Conservation (phyloP, 2,113 vertebrate species). For the Clarias gariepinus region DNA sequence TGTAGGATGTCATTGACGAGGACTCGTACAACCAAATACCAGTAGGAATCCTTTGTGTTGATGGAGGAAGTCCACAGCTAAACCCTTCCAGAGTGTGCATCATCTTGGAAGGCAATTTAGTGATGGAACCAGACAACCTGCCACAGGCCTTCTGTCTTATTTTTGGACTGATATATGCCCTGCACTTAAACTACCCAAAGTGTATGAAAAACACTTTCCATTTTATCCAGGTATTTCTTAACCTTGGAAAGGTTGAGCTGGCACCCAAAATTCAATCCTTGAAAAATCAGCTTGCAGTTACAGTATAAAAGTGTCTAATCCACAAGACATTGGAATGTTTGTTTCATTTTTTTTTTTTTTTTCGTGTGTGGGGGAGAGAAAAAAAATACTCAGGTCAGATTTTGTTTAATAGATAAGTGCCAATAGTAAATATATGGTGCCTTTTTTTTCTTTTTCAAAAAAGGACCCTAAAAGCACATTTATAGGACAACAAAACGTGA, state of each 20-base stretch:
- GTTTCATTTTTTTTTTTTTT: no score
- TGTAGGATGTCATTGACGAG: constrained; percentile 30
- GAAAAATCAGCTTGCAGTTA: no score
- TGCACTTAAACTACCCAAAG: constrained; percentile 26
- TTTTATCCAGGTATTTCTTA: constrained; percentile 30
- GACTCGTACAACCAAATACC: constrained; percentile 34
- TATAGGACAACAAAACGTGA: no score
- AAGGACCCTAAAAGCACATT: no score
- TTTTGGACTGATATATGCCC: constrained; percentile 37
- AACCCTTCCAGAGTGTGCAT: constrained; percentile 3
- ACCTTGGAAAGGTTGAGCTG: constrained; percentile 7
- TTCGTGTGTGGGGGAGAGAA: no score
- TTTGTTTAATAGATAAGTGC: no score
- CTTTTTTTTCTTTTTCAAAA: no score
- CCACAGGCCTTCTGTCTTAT: constrained; percentile 35
- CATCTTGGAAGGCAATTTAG: background rate
- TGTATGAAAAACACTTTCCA: background rate
- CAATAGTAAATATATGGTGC: no score
- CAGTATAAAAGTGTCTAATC: no score
- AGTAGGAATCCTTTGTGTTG: constrained; percentile 38
- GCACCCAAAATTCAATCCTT: constrained; percentile 24
- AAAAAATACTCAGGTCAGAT: no score
- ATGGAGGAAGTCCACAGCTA: constrained; percentile 8
- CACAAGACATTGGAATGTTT: no score
- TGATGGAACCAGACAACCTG: background rate